These are phyloP conservation scores for Molanna angustata DNA, from an alignment of 2,888 invertebrate genomes.

Conservation along the genomic window DNA sequence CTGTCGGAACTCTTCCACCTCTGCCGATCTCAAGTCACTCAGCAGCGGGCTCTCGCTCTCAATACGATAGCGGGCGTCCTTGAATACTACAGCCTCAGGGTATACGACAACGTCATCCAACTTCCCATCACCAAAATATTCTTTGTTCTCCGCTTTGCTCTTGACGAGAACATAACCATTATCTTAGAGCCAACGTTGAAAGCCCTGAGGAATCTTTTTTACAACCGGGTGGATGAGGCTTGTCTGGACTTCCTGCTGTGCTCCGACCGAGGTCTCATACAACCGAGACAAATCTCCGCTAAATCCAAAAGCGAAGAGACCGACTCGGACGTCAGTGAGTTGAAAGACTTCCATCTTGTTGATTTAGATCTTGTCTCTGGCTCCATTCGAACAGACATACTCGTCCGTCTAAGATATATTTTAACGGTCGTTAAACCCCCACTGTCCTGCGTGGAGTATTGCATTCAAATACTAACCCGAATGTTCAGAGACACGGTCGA, in stretches of 20 bases:
- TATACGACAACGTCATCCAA: slow-evolving; percentile 72
- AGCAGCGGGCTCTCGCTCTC: slow-evolving; percentile 80
- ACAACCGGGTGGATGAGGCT: slow-evolving; percentile 75
- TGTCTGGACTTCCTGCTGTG: slow-evolving; percentile 68
- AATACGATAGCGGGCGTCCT: slow-evolving; percentile 77
- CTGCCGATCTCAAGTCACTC: slow-evolving; percentile 70
- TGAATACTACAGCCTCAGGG: slow-evolving; percentile 68
- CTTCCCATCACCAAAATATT: slow-evolving; percentile 74
- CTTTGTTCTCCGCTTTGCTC: slow-evolving; percentile 76
- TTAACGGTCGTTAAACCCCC: slow-evolving; percentile 67
- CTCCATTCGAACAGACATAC: slow-evolving; percentile 69
- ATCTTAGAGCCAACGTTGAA: slow-evolving; percentile 74
- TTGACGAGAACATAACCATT: slow-evolving; percentile 78
- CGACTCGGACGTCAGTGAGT: slow-evolving; percentile 56
- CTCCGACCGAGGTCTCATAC: slow-evolving; percentile 60
- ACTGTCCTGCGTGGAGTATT: slow-evolving; percentile 68
- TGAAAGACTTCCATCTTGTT: slow-evolving; percentile 84
- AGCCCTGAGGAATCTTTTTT: slow-evolving; percentile 72
- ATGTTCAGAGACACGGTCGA: slow-evolving; percentile 74
- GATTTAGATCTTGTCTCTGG: slow-evolving; percentile 79
- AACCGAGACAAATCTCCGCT: slow-evolving; percentile 58
- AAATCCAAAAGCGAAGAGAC: slow-evolving; percentile 55
- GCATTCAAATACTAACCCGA: slow-evolving; percentile 76
- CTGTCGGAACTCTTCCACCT: slow-evolving; percentile 84
- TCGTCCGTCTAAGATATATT: slow-evolving; percentile 74